Evolutionary conservation across 1,140 invertebrate genomes (phyloP).

Genomic region (Meloidogyne chitwoodi): DNA sequence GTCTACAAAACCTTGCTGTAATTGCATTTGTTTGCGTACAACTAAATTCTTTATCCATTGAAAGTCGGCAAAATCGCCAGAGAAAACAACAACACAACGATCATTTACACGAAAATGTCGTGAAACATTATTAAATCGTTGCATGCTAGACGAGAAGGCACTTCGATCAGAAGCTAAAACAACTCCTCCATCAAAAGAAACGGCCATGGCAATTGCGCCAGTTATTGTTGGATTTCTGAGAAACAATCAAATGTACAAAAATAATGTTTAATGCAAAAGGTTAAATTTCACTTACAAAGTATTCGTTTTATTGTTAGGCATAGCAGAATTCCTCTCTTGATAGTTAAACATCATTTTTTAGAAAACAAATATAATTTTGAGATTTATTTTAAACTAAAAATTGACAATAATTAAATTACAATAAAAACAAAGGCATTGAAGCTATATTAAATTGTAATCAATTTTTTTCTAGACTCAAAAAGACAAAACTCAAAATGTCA

Average conservation of each 20-base stretch:
- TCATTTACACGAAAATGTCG: constrained; percentile 49
- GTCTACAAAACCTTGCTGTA: constrained; percentile 4
- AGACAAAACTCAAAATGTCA: no score
- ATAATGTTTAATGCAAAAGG: not conserved
- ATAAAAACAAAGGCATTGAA: no score
- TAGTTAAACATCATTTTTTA: not conserved
- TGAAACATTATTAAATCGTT: constrained; percentile 44
- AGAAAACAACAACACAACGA: constrained; percentile 47
- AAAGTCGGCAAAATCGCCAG: constrained; percentile 58
- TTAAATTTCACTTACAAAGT: not conserved
- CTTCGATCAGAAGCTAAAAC: constrained; percentile 50
- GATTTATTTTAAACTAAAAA: not conserved
- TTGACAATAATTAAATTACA: no score
- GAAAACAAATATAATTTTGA: not conserved
- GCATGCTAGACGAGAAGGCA: constrained; percentile 49
- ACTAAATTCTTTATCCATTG: constrained; percentile 59
- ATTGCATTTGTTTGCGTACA: constrained; percentile 45
- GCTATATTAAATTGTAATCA: no score
- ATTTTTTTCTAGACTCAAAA: no score
- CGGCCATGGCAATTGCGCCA: constrained; percentile 57
- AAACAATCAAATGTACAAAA: not conserved
- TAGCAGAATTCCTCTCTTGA: not conserved
- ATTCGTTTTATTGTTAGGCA: not conserved
- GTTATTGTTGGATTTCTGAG: constrained; percentile 38
- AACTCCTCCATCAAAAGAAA: constrained; percentile 54